Conservation (phyloP, 2,888 invertebrate genomes). For the Caenorhabditis wallacei region DNA sequence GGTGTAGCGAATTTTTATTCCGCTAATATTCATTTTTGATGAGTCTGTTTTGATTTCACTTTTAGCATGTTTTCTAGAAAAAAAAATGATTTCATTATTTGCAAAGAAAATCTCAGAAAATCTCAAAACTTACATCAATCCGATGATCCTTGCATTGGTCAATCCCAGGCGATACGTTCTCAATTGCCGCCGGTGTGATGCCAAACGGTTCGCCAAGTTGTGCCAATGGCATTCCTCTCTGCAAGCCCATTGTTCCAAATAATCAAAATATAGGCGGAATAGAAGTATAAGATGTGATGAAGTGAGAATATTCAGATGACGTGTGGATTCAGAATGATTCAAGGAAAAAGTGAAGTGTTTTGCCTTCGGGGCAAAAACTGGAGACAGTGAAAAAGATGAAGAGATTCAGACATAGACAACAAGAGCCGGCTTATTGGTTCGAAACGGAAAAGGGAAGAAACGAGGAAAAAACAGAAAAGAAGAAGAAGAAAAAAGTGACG, state of each 20-base stretch:
- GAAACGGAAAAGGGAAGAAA: slow-evolving; percentile 30
- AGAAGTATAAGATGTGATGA: slow-evolving; percentile 15
- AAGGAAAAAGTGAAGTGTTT: slow-evolving; percentile 36
- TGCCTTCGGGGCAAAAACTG: slow-evolving; percentile 26
- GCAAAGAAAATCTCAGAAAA: no score
- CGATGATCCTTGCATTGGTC: slow-evolving; percentile 52
- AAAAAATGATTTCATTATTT: no score
- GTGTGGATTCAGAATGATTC: slow-evolving; percentile 38
- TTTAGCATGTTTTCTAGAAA: no score
- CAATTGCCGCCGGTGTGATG: slow-evolving; percentile 64
- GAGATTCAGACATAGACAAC: slow-evolving; percentile 38
- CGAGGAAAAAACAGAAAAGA: slow-evolving; percentile 11
- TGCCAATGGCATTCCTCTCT: slow-evolving; percentile 72
- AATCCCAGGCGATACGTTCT: slow-evolving; percentile 65
- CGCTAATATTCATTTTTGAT: no score
- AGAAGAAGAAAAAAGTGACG: slow-evolving; percentile 31
- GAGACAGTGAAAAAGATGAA: slow-evolving; percentile 45
- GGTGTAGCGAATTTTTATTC: no score
- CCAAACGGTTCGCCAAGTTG: slow-evolving; percentile 73
- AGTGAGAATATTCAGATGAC: slow-evolving; percentile 48
- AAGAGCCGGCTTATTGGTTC: slow-evolving; percentile 41
- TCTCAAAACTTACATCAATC: slow-evolving; percentile 46
- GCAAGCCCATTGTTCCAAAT: slow-evolving; percentile 53
- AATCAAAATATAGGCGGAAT: neutral
- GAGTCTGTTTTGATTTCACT: no score